phyloP scores from a whole-genome alignment of 35 echinoderm and acorn worm genomes.

The Lytechinus pictus region DNA sequence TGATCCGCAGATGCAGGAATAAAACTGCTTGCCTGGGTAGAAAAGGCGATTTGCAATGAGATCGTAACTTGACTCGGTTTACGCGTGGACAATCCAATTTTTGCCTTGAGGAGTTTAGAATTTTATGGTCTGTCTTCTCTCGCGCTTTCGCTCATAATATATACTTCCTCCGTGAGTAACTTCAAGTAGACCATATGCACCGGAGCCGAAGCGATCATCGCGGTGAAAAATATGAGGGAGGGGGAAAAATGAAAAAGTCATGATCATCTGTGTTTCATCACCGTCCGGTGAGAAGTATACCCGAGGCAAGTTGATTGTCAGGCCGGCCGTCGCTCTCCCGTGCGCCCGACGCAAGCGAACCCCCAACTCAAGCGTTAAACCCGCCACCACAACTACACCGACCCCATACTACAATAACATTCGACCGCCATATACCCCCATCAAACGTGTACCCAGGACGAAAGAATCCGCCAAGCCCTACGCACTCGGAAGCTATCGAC shows the following conservation, averaged over 20 bases:
- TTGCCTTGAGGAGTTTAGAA: background rate
- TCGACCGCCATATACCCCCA: background rate
- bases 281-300: slow-evolving; percentile 18
- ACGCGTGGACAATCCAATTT: background rate
- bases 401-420: background rate
- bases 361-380: slow-evolving; percentile 25
- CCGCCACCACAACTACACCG: background rate
- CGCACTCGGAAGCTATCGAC: background rate
- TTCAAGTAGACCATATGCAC: background rate
- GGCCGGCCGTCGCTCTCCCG: slow-evolving; percentile 45
- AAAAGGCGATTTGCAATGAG: background rate
- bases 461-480: background rate
- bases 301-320: slow-evolving; percentile 44
- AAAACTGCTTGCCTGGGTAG: background rate
- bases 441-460: background rate
- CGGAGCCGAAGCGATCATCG: background rate
- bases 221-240: background rate
- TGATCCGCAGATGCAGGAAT: background rate
- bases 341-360: slow-evolving; percentile 32
- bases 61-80: background rate
- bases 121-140: background rate
- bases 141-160: background rate
- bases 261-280: background rate
- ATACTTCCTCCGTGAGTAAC: background rate
- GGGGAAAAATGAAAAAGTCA: background rate